Evolutionary conservation across 2,797 vertebrate species (phyloP), one percentile per base, ranked within the genome.

Genomic region (Dromococcyx pavoninus): DNA sequence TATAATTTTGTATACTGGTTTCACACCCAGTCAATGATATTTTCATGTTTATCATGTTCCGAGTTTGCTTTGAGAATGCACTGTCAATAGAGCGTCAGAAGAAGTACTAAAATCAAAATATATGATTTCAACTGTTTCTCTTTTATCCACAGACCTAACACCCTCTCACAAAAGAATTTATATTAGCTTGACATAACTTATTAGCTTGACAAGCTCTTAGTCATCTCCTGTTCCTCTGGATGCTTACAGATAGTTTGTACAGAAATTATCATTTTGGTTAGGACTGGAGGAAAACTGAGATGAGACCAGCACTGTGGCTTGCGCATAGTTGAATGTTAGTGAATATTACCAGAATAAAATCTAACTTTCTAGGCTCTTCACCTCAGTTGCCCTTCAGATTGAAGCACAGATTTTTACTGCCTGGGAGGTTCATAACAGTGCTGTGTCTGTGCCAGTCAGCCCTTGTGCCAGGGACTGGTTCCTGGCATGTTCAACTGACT

Each of bases 141-240:
- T 88, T 19, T 88, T 86, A 51, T 32, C 78, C 78, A 53, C 8
- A 37, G 15, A n/a, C 73, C 27, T 92, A 54, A 86, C 73, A 86
- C 35, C 46, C 81, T 85, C 58, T 84, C 89, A 93, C 58, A 75
- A 72, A 73, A 23, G 54, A 73, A 91, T 94, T 93, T 91, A 43
- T 83, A 88, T 78, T 83, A 33, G 6, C 39, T 94, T 56, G 39
- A 84, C 46, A 84, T 86, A 88, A 88, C 95, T 94, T 94, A 86
- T 92, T n/a, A n/a, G n/a, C n/a, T n/a, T n/a, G n/a, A n/a, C n/a
- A n/a, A n/a, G n/a, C 54, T 89, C 15, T 72, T 89, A 61, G 13
- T 86, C 58, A 53, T 78, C 79, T 84, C 71, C 50, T 72, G 67
- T 81, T 93, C 58, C 66, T 73, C 71, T 0, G 1, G 30, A 56